Percentiles rank a stretch among this genome's conserved stretches.
These are phyloP conservation scores for Apotomis capreana DNA, from an alignment of 2,888 invertebrate species.

Conservation along the genomic window DNA sequence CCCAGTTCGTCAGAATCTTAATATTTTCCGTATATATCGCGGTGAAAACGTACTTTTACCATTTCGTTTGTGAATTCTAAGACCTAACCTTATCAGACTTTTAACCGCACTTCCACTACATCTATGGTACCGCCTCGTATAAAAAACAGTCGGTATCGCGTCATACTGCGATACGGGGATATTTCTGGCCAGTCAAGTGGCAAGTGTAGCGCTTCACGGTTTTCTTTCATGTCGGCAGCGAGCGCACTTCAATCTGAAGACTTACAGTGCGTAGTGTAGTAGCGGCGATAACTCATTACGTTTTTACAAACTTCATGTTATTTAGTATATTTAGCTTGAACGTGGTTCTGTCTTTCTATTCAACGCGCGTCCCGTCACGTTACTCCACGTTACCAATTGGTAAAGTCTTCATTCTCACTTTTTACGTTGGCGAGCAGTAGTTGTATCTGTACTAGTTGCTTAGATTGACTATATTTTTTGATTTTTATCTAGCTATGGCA, in stretches of 20 bases:
- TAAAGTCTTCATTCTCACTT: too few relatives aligned
- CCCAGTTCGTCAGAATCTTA: too few relatives aligned
- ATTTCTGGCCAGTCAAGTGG: conserved; percentile 29
- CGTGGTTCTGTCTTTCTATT: too few relatives aligned
- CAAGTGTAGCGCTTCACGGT: conserved; percentile 20
- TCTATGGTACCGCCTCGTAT: not conserved
- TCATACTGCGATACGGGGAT: conserved; percentile 10
- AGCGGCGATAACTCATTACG: conserved; percentile 1
- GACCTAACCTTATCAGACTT: too few relatives aligned
- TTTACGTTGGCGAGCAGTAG: too few relatives aligned
- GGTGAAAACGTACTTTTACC: too few relatives aligned
- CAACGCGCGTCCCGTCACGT: too few relatives aligned
- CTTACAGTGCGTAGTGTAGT: conserved; percentile 11
- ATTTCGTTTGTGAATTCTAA: too few relatives aligned
- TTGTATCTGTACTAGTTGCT: too few relatives aligned
- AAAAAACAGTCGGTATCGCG: not conserved
- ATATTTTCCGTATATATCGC: too few relatives aligned
- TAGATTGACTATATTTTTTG: not conserved
- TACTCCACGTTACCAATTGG: too few relatives aligned
- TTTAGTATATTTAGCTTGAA: not conserved
- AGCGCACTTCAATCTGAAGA: conserved; percentile 17
- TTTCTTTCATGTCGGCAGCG: conserved; percentile 19
- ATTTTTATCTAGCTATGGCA: too few relatives aligned
- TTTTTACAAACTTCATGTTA: conserved; percentile 6
- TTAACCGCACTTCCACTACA: not conserved